Evolutionary conservation across 1,140 invertebrate genomes (phyloP), one percentile per base, ranked within the genome.

Genomic region (Calephelis nemesis): DNA sequence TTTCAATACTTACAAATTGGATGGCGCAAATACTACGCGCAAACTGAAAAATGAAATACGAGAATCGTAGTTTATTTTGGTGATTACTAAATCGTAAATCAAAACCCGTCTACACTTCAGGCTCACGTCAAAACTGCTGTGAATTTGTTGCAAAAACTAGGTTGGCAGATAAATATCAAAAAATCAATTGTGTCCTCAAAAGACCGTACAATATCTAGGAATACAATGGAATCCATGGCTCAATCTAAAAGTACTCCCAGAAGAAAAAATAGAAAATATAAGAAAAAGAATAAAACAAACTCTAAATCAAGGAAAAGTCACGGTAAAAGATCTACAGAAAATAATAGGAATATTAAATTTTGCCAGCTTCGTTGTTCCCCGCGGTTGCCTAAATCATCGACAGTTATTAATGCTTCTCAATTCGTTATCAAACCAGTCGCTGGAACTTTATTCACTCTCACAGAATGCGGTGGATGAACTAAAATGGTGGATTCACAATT

Each of bases 221-320:
- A 73, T 83, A 4, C 19, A 12, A 5, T 81, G 82, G 80, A 64
- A 84, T 54, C 79, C 81, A 30, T 49, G 63, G 62, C 15, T 9
- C 11, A 65, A 70, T 47, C 19, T 5, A 30, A 75, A 65, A 66
- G 11, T 15, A 12, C 15, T 72, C 7, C 63, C 70, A 42, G 5
- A 60, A 50, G 48, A 67, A 15, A 72, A 70, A 13, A 63, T 60
- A 4, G 8, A 42, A n/a, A 45, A 12, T 3, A 64, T 72, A 15
- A 10, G 48, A 58, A 49, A 65, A 49, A 65, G 40, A 5, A 13
- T 30, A 1, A 12, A 4, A n/a, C n/a, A n/a, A n/a, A n/a, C n/a
- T n/a, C n/a, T n/a, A n/a, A n/a, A n/a, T n/a, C n/a, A n/a, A n/a
- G n/a, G n/a, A n/a, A n/a, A n/a, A n/a, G n/a, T n/a, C n/a, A n/a